Base-by-base conservation (phyloP, 1,140 invertebrate species). In the Papilio helenus region DNA sequence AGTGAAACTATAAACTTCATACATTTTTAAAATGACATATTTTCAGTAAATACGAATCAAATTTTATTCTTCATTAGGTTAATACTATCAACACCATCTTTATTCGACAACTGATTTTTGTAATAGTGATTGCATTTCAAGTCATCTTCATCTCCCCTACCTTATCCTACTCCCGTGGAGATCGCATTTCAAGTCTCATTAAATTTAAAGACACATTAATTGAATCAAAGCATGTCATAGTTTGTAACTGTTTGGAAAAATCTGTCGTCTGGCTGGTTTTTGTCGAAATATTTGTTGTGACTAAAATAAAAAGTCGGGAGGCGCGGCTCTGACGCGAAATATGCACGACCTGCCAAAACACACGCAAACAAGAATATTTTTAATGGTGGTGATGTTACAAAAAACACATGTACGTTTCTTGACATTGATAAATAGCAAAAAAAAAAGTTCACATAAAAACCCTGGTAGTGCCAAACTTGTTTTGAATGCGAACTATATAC, bases 341-440 rank as follows among this genome's bases (percentile, higher is more conserved):
- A 68, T 68, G 29, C 26, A 26, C 61, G 26, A 68, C 61, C 23
- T 68, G 61, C 61, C 61, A 68, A 68, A 68, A 68, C 23, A 29
- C 23, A 68, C 26, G 61, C 61, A 14, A 68, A 29, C 10, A 14
- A 34, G 26, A 23, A 16, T 68, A 68, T 68, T 68, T 68, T 68
- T 68, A 68, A 68, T 68, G 26, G 18, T 68, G 23, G 0, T 16
- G 23, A 29, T 68, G 5, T 29, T 16, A 68, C 3, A 29, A 61
- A 61, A 23, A 68, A 68, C 61, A 29, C 23, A 68, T 16, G 26
- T 34, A 29, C 8, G n/a, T 58, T 20, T 55, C 58, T 61, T 61
- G 58, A 61, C 58, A 26, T 68, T 68, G 14, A 20, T 68, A 42
- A 71, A 79, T 61, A 23, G 68, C 55, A 44, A 73, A 72, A 72